Base-by-base conservation (phyloP, 2,888 invertebrate species). In the Tanytarsus gracilentus region DNA sequence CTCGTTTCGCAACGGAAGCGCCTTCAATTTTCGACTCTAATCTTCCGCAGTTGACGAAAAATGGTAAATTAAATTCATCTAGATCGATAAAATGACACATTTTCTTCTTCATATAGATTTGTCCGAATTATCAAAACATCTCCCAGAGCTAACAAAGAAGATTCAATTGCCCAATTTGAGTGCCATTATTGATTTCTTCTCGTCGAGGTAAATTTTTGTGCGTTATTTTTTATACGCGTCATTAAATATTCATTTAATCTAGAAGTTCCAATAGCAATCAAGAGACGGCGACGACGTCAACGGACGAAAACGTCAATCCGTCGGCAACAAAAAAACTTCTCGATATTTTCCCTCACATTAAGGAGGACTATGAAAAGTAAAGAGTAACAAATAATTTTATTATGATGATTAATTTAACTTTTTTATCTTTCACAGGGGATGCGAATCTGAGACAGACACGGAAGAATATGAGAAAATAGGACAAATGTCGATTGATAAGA, bases 401-500 rank as follows among this genome's bases (percentile, higher is more conserved):
- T 55, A 5, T 55, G 9, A 27, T 26, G 16, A 18, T 33, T 50
- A 30, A n/a, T n/a, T n/a, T n/a, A n/a, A n/a, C 56, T 40, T 44
- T 33, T 21, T 48, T 29, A 61, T 36, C 44, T 48, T 52, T 66
- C 74, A 62, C 74, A 87, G 87, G 69, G 85, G 83, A 64, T 84
- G 85, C 69, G 88, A 88, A 69, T 88, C 87, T 1, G 87, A 87
- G 74, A 85, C 86, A 0, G 88, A 89, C 68, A 84, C 85, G 0
- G 87, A 88, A 67, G 89, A 88, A 68, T 89, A 88, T 73, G 89
- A 89, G 73, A 86, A 85, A 69, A 81, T 89, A 7, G 78, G 82
- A 14, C 84, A 83, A 70, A 80, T 79, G 68, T 78, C 78, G 6
- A 71, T 76, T 63, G 77, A 76, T 49, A 71, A 72, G 64, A 72